Base-by-base conservation (phyloP, 2,888 invertebrate genomes). In the Tanaodytes sp. region DNA sequence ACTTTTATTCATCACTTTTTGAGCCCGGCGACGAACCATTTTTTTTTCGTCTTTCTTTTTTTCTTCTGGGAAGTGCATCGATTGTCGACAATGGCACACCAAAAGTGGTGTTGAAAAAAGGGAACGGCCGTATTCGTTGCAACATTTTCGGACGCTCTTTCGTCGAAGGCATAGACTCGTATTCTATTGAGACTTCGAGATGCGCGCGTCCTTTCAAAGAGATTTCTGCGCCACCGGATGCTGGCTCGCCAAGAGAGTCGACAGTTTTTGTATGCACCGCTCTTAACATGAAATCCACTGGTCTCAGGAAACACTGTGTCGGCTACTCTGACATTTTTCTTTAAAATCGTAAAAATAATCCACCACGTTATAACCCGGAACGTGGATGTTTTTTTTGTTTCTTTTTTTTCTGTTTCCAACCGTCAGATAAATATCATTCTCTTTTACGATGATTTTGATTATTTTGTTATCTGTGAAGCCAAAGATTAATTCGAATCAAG, bases 211-310 rank as follows among this genome's bases (percentile, higher is more conserved):
- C 59, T 62, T 70, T 52, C 59, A 57, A 59, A 67, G 66, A 55
- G 59, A 65, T 73, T 67, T 62, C 66, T 71, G 72, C 66, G 71
- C 72, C 69, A 73, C 72, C 76, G 75, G 73, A 74, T 75, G 74
- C 73, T 71, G 69, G 58, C 66, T 73, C 64, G 69, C 58, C 66
- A 15, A 71, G 72, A 67, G 76, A 68, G 73, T 74, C 72, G 72
- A 71, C 72, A 73, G 73, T 73, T 75, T 76, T 74, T 73, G 72
- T 76, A 65, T 71, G 72, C 70, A 64, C 68, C 54, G 63, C 65
- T 57, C 61, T 57, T 62, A 55, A 70, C 67, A 64, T 66, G 65
- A 66, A 73, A 73, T 63, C 70, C 58, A 73, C 37, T 65, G 70
- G 71, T 69, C 54, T 33, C 33, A n/a, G 55, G 23, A 23, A 23